Conservation (phyloP, 37 sponge, comb jelly and placozoan species). For the Halisarca cf. caerulea region DNA sequence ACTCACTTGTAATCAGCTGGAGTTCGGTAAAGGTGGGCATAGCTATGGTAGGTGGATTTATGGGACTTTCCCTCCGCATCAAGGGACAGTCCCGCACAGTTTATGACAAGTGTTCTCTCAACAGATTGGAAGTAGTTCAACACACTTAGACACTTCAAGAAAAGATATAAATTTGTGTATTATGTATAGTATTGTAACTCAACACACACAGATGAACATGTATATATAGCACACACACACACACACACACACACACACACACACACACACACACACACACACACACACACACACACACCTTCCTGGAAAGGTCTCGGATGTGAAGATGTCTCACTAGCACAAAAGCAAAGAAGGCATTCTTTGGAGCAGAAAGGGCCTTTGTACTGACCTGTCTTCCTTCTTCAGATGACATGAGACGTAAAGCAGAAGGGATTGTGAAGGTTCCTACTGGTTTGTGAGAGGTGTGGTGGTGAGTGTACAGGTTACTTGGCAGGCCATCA, state of each 20-base stretch:
- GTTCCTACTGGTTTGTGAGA: too few species aligned
- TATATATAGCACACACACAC: neutral
- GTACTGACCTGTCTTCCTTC: conserved; percentile 55
- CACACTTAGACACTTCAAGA: conserved; percentile 54
- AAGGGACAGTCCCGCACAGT: conserved; percentile 46
- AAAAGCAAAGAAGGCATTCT: conserved; percentile 71
- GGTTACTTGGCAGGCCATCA: too few species aligned
- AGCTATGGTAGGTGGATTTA: neutral
- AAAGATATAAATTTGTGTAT: too few species aligned
- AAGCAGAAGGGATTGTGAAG: conserved; percentile 38
- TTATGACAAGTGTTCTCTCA: conserved; percentile 74
- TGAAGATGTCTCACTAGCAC: conserved; percentile 64
- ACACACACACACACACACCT: conserved; percentile 47
- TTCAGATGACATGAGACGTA: conserved; percentile 52
- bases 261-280: conserved; percentile 12
- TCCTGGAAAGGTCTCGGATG: conserved; percentile 66
- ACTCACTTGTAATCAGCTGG: conserved; percentile 75
- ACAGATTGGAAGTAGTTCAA: conserved; percentile 87
- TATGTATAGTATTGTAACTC: too few species aligned
- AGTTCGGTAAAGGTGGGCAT: conserved; percentile 61
- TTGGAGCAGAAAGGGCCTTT: conserved; percentile 47
- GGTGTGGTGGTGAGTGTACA: too few species aligned
- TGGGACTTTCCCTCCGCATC: conserved; percentile 29
- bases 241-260: conserved; percentile 19
- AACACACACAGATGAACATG: neutral